Conservation (phyloP, 2,888 invertebrate species). For the Drosophila hamatofila region DNA sequence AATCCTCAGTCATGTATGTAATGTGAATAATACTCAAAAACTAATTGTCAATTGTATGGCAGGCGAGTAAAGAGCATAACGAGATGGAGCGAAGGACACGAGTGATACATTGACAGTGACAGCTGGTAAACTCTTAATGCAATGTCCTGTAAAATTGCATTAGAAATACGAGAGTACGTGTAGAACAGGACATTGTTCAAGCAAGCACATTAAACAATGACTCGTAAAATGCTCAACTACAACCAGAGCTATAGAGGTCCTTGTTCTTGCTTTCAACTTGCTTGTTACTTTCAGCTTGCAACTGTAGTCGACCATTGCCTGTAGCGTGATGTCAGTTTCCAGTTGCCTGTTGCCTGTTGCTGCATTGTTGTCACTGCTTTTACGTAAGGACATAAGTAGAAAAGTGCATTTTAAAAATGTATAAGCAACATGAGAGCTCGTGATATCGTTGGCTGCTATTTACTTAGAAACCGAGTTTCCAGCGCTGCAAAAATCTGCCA, state of each 20-base stretch:
- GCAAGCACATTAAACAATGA: conserved; percentile 64
- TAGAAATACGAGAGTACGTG: conserved; percentile 58
- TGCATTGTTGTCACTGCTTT: conserved; percentile 63
- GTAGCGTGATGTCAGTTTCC: neutral
- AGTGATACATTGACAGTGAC: conserved; percentile 57
- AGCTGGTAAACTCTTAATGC: conserved; percentile 50
- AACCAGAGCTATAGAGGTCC: conserved; percentile 42
- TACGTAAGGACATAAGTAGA: conserved; percentile 62
- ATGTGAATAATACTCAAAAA: conserved; percentile 47
- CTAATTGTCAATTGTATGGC: conserved; percentile 67
- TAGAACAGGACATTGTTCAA: conserved; percentile 23
- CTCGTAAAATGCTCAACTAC: conserved; percentile 62
- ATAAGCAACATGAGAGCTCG: conserved; percentile 64
- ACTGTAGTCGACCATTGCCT: conserved; percentile 7
- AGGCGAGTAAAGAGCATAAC: conserved; percentile 35
- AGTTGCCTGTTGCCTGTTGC: conserved; percentile 33
- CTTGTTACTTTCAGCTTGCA: conserved; percentile 23
- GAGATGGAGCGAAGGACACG: conserved; percentile 23
- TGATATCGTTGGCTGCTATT: conserved; percentile 56
- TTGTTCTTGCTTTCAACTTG: conserved; percentile 34
- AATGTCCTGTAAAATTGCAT: conserved; percentile 66
- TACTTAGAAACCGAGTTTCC: conserved; percentile 30
- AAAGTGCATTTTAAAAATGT: conserved; percentile 78
- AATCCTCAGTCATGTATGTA: conserved; percentile 31
- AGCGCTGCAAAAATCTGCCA: conserved; percentile 20